These are phyloP conservation scores for Pegoplata infirma DNA, from an alignment of 2,888 invertebrate genomes.

Conservation along the genomic window DNA sequence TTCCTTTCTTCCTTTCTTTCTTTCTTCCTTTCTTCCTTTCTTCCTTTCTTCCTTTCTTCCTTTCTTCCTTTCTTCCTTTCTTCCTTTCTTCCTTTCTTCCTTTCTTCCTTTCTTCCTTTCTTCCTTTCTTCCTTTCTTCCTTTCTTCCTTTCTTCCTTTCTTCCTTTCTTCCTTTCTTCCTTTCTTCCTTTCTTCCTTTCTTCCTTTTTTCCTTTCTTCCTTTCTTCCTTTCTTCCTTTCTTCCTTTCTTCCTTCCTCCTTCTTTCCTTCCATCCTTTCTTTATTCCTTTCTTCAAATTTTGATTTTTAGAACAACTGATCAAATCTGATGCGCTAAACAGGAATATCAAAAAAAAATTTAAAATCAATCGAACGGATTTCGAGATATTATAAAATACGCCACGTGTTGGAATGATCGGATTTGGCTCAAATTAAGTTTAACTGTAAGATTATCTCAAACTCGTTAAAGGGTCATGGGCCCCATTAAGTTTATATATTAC, in stretches of 20 bases:
- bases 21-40: not conserved
- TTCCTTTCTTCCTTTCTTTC: not conserved
- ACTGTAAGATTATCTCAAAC: no score
- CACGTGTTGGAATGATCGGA: no score
- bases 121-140: not conserved
- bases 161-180: not conserved
- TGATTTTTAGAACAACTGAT: no score
- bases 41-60: not conserved
- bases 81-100: not conserved
- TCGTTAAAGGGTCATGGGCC: no score
- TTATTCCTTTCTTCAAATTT: conserved; percentile 4
- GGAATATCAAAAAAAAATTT: no score
- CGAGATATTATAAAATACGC: no score
- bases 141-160: not conserved
- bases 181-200: not conserved
- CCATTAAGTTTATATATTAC: no score
- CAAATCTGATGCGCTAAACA: no score
- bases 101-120: not conserved
- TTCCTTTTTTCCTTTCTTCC: not conserved
- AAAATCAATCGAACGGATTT: no score
- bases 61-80: not conserved
- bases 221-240: not conserved
- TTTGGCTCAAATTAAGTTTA: no score
- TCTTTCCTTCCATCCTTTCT: conserved; percentile 1
- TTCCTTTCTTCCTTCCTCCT: not conserved